A percentile compares a stretch with the other conserved stretches of the same genome.
Evolutionary conservation across 2,113 vertebrate genomes (phyloP).

Genomic region (Pelmatolapia mariae): DNA sequence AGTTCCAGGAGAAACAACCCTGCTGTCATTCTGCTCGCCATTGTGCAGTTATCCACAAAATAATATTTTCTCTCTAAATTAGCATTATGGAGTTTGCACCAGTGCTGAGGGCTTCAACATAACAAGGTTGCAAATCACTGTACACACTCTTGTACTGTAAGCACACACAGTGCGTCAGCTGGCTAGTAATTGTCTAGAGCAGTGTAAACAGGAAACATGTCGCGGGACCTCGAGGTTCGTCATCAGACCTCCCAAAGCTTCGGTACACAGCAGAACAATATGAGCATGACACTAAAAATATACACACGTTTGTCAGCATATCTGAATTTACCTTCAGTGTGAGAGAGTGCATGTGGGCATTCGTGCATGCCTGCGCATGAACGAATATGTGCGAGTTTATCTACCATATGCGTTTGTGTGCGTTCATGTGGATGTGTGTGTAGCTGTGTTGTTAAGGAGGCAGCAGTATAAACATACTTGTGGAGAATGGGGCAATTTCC

Average conservation of each 20-base stretch:
- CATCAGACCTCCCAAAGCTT: constrained; percentile 50
- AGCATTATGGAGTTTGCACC: not conserved
- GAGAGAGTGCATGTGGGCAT: not conserved
- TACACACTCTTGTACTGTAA: constrained; percentile 10
- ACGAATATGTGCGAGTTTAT: not conserved
- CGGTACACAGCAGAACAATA: constrained; percentile 43
- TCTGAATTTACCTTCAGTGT: not conserved
- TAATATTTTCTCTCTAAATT: constrained; percentile 46
- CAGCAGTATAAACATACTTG: constrained; percentile 52
- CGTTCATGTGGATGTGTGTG: not conserved
- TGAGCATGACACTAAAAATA: constrained; percentile 45
- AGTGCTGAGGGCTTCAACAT: not conserved
- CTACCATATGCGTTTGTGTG: not conserved
- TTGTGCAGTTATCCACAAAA: constrained; percentile 26
- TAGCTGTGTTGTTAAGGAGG: constrained; percentile 24
- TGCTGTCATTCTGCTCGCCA: constrained; percentile 3
- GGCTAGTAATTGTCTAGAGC: constrained; percentile 43
- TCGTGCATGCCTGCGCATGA: not conserved
- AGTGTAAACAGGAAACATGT: constrained; percentile 62
- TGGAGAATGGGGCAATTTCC: constrained; percentile 57
- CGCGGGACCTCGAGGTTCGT: constrained; percentile 28
- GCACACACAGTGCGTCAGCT: constrained; percentile 35
- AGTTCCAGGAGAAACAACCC: constrained; percentile 35
- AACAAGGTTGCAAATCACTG: constrained; percentile 34
- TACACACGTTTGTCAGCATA: constrained; percentile 9